These are phyloP conservation scores for Poeciliopsis turrubarensis DNA, from an alignment of 2,113 vertebrate genomes.

Conservation along the genomic window DNA sequence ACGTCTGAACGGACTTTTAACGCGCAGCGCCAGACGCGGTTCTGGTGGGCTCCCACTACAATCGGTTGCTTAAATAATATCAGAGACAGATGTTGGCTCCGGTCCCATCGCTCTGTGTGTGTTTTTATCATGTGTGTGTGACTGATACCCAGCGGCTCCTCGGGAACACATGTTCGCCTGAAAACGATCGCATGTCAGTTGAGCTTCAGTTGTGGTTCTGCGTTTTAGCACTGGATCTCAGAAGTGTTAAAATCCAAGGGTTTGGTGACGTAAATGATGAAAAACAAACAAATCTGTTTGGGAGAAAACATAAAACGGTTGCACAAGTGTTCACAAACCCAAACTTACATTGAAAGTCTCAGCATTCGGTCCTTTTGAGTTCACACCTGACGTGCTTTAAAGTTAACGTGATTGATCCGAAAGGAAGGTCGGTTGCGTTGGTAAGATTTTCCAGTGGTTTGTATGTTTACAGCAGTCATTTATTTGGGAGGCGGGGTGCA, in stretches of 20 bases:
- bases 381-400: background rate
- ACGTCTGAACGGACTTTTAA: slow-evolving; percentile 64
- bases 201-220: slow-evolving; percentile 14
- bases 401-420: background rate
- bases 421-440: background rate
- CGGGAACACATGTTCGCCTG: slow-evolving; percentile 42
- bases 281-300: background rate
- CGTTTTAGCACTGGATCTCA: background rate
- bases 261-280: background rate
- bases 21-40: slow-evolving; percentile 63
- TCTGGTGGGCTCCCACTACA: slow-evolving; percentile 77
- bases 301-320: background rate
- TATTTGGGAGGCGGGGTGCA: no score
- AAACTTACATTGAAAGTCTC: background rate
- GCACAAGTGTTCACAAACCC: no score
- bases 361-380: background rate
- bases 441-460: no score
- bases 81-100: slow-evolving; percentile 81
- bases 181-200: slow-evolving; percentile 15
- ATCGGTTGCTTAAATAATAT: slow-evolving; percentile 78
- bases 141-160: slow-evolving; percentile 49
- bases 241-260: background rate
- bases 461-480: no score
- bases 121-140: slow-evolving; percentile 52
- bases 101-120: slow-evolving; percentile 59